A percentile compares a stretch with the other conserved stretches of the same genome.
Conservation (phyloP, 2,797 vertebrate genomes). For the Schizopygopsis pylzovi region DNA sequence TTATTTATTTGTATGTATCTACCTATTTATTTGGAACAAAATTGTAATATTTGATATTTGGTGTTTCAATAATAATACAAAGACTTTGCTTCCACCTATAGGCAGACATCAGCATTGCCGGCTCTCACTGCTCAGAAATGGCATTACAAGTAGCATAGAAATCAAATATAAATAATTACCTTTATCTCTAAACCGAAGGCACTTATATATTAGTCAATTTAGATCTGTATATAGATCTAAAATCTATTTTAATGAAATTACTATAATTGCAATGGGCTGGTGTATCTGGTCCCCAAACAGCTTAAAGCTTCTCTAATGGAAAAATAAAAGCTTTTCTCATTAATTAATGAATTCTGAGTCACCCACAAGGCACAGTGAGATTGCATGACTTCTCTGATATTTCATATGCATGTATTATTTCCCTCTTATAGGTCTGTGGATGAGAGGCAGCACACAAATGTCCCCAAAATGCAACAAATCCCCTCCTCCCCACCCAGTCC, state of each 20-base stretch:
- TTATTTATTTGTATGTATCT: not conserved
- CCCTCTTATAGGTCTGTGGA: not conserved
- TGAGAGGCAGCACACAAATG: not conserved
- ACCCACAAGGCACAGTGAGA: not conserved
- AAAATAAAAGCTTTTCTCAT: slow-evolving; percentile 24
- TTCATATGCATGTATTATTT: not conserved
- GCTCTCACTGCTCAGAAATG: not conserved
- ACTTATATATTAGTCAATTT: not conserved
- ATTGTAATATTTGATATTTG: not conserved
- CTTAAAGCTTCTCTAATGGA: not conserved
- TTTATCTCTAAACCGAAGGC: not conserved
- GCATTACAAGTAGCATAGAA: not conserved
- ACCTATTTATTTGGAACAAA: not conserved
- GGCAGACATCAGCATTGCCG: slow-evolving; percentile 8
- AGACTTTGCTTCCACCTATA: slow-evolving; percentile 27
- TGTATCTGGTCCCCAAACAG: not conserved
- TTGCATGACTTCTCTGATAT: not conserved
- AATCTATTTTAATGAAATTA: slow-evolving; percentile 2
- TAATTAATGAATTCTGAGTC: not conserved
- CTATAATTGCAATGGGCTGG: not conserved
- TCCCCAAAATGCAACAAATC: not conserved
- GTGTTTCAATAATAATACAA: not conserved
- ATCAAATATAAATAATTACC: not conserved
- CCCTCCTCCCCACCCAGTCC: not conserved
- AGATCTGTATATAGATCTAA: not conserved